Percentiles rank a stretch among this genome's conserved stretches.
Conservation (phyloP, 2,113 vertebrate genomes). For the Struthio camelus region DNA sequence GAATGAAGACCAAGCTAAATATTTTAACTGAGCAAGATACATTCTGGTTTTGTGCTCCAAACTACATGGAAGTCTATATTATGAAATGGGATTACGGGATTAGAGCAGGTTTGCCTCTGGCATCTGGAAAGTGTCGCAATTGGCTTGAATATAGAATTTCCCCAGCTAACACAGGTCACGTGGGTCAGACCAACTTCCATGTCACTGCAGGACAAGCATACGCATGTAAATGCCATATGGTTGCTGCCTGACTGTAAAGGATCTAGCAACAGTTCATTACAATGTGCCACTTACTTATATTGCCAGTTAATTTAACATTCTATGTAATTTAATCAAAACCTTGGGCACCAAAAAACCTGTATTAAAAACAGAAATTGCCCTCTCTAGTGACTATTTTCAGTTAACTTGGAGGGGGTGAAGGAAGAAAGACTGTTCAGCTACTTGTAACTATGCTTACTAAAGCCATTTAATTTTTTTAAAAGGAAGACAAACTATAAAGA, state of each 20-base stretch:
- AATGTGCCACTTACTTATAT: not conserved
- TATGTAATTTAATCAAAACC: not conserved
- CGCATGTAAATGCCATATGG: not conserved
- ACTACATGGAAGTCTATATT: not conserved
- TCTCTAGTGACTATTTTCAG: not conserved
- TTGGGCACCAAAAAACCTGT: not conserved
- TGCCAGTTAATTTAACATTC: not conserved
- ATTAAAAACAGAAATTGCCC: not conserved
- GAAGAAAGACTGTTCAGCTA: not conserved
- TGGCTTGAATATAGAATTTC: not conserved
- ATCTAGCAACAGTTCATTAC: not conserved
- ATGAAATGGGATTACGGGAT: not conserved
- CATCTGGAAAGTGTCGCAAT: not conserved
- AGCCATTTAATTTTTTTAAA: not conserved
- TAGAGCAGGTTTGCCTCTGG: not conserved
- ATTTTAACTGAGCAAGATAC: conserved; percentile 19
- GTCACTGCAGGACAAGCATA: not conserved
- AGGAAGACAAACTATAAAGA: not conserved
- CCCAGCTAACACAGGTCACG: not conserved
- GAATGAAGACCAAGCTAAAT: conserved; percentile 47
- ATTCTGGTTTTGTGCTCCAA: not conserved
- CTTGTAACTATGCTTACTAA: not conserved
- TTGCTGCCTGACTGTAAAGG: not conserved
- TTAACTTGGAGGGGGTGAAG: not conserved
- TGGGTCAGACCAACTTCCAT: not conserved